phyloP scores from a whole-genome alignment of 37 sponge, comb jelly and placozoan genomes.

The Eunapius fragilis region DNA sequence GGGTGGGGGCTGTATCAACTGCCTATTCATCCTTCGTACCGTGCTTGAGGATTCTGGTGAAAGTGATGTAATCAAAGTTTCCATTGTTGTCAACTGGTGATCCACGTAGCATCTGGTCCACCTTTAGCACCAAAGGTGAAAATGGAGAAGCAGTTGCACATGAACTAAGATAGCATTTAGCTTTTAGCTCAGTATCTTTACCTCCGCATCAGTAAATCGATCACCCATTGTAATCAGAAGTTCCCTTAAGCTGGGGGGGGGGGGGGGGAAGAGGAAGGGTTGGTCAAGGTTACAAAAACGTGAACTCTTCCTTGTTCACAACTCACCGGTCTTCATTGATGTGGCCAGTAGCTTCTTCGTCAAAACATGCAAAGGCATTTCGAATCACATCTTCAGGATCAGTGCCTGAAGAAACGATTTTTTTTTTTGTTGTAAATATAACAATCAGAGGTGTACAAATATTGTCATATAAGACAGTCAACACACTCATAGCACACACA shows the following conservation, averaged over 20 bases:
- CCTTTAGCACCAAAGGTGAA: constrained; percentile 45
- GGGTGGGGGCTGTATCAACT: neutral
- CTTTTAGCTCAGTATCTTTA: neutral
- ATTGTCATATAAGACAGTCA: too few relatives aligned
- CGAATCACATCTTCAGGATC: constrained; percentile 99
- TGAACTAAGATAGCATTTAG: neutral
- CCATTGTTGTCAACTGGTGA: constrained; percentile 92
- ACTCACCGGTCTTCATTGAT: constrained; percentile 91
- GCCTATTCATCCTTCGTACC: constrained; percentile 94
- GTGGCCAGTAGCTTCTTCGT: constrained; percentile 92
- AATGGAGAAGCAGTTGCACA: neutral
- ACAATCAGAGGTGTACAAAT: too few relatives aligned
- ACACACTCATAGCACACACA: too few relatives aligned
- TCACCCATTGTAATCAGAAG: constrained; percentile 98
- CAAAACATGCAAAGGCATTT: constrained; percentile 98
- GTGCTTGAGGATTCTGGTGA: constrained; percentile 96
- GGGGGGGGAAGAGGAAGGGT: neutral
- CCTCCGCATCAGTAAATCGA: constrained; percentile 33
- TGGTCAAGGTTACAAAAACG: neutral
- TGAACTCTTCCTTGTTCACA: neutral
- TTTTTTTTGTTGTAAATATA: too few relatives aligned
- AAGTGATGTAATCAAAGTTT: constrained; percentile 94
- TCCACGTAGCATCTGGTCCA: constrained; percentile 94
- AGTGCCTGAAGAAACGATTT: constrained; percentile 90
- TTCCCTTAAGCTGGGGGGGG: constrained; percentile 68